Conservation (phyloP, 2,797 vertebrate genomes). For the Lithobates pipiens region DNA sequence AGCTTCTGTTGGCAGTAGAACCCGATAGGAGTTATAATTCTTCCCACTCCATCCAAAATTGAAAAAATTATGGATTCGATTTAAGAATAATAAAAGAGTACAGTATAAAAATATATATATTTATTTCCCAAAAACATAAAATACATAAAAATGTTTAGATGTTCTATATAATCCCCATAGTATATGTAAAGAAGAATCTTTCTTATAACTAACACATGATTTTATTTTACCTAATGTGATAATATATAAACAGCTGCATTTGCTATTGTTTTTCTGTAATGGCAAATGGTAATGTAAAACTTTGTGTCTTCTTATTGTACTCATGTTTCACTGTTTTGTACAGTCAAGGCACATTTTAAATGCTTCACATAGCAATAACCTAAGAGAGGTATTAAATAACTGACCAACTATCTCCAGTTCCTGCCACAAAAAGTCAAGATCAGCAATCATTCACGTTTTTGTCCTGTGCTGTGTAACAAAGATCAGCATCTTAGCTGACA, state of each 20-base stretch:
- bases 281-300: neutral
- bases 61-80: too few species aligned
- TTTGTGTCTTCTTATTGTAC: neutral
- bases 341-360: neutral
- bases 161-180: too few species aligned
- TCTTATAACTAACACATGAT: neutral
- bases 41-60: too few species aligned
- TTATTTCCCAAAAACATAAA: too few species aligned
- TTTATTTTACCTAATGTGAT: neutral
- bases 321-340: neutral
- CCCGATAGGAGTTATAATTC: too few species aligned
- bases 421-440: neutral
- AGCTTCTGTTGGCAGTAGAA: too few species aligned
- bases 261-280: neutral
- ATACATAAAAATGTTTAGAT: too few species aligned
- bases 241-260: neutral
- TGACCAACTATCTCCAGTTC: neutral
- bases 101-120: too few species aligned
- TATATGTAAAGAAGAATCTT: neutral
- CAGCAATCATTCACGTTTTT: neutral
- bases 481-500: slow-evolving; percentile 27
- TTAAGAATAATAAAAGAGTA: too few species aligned
- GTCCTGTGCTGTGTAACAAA: slow-evolving; percentile 6
- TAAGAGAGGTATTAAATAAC: slow-evolving; percentile 25
- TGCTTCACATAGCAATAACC: neutral